Evolutionary conservation across 1,140 invertebrate genomes (phyloP), one percentile per base, ranked within the genome.

Genomic region (Temnothorax nylanderi): DNA sequence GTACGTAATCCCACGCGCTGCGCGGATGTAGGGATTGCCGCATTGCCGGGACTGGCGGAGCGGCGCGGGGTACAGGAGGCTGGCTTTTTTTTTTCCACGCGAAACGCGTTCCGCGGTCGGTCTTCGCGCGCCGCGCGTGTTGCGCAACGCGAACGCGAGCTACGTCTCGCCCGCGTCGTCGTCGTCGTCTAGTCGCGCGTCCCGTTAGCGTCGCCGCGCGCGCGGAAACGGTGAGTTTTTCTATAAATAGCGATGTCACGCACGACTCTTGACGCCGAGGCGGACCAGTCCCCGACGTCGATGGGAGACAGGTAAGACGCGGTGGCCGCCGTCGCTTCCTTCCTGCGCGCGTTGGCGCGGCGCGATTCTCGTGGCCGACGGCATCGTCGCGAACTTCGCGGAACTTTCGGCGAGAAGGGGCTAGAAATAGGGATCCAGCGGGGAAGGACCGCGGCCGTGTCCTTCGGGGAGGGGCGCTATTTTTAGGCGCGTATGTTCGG

Each of bases 231-330:
- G 89, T 90, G 49, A 90, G 89, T 88, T 78, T 78, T 34, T 90
- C 89, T 90, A 90, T 90, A 88, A 90, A 90, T 90, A 90, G 76
- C 84, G 71, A 41, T 18, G 6, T 84, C 67, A 44, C n/a, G 47
- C 34, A 18, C 5, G 26, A 54, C 3, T 16, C 18, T 37, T 10
- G 56, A 69, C 34, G 6, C 72, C 72, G 32, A 5, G 65, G 16
- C 34, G 34, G 47, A n/a, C 8, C 37, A 58, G 44, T 69, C 21
- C 3, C 7, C 41, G 41, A 69, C 11, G 65, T 69, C 8, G 41
- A 69, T 16, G 11, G 10, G 5, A 21, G 34, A 65, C 21, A 44
- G n/a, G 32, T 64, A 37, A 13, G 32, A 64, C 60, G 0, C 11
- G 32, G 21, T 10, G 6, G 26, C 21, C 7, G 10, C 6, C 60